Evolutionary conservation across 1,140 invertebrate species (phyloP).

Genomic region (Aporrectodea caliginosa): DNA sequence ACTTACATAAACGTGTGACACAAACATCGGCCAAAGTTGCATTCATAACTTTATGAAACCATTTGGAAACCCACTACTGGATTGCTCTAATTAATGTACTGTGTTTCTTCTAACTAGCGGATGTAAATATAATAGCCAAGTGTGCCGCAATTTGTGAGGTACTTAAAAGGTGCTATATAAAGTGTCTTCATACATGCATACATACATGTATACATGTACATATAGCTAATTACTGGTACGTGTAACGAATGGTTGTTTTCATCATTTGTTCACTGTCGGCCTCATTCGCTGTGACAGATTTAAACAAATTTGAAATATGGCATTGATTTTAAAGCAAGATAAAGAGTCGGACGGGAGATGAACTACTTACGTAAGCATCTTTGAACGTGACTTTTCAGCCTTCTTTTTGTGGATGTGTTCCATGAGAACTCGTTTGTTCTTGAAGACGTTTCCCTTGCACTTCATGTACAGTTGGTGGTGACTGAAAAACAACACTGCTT

Average conservation of each 20-base stretch:
- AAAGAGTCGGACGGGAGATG: no score
- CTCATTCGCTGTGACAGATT: not conserved
- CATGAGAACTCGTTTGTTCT: slow-evolving; percentile 99
- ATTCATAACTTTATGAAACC: no score
- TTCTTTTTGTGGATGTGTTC: slow-evolving; percentile 99
- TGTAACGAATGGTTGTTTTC: not conserved
- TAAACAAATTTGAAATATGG: not conserved
- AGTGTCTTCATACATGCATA: not conserved
- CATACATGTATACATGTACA: not conserved
- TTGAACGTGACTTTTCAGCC: slow-evolving; percentile 93
- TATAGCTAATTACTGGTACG: not conserved
- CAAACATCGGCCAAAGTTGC: no score
- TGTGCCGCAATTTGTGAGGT: no score
- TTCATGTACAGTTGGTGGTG: slow-evolving; percentile 99
- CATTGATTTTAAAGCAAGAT: not conserved
- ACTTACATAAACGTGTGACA: no score
- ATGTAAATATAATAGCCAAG: no score
- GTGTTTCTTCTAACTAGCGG: no score
- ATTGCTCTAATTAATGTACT: no score
- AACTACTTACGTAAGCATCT: slow-evolving; percentile 75
- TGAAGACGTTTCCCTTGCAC: slow-evolving; percentile 97
- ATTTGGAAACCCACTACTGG: no score
- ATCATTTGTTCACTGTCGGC: not conserved
- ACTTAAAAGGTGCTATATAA: no score
- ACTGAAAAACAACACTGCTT: slow-evolving; percentile 48